Evolutionary conservation across 2,888 invertebrate species (phyloP).

Genomic region (Lycophotia porphyrea): DNA sequence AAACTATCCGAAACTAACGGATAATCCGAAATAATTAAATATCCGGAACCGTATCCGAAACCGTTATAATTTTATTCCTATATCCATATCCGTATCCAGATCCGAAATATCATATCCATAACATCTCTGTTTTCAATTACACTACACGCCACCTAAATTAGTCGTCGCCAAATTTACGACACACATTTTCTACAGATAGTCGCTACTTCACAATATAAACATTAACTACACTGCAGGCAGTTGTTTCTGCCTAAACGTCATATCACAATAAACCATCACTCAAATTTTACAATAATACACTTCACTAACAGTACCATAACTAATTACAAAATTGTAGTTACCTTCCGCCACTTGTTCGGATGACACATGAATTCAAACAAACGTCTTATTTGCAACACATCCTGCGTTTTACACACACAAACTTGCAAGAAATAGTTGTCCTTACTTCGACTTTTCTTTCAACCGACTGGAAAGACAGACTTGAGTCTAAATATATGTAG

Average conservation of each 20-base stretch:
- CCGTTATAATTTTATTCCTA: too few species aligned
- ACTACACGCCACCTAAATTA: neutral
- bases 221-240: neutral
- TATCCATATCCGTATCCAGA: too few species aligned
- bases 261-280: conserved; percentile 27
- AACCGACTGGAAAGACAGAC: conserved; percentile 36
- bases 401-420: conserved; percentile 15
- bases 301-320: conserved; percentile 15
- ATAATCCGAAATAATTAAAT: too few species aligned
- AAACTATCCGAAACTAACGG: too few species aligned
- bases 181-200: neutral
- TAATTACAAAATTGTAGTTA: conserved; percentile 26
- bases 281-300: conserved; percentile 24
- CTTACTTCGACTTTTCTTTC: neutral
- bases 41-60: too few species aligned
- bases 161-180: neutral
- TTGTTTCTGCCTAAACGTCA: neutral
- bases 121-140: neutral
- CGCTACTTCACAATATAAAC: neutral
- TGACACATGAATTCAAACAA: conserved; percentile 42
- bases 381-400: conserved; percentile 13
- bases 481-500: conserved; percentile 14
- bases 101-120: too few species aligned
- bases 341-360: conserved; percentile 13
- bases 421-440: conserved; percentile 23